Evolutionary conservation across 2,797 vertebrate genomes (phyloP), one percentile per base, ranked within the genome.

Genomic region (Xenops minutus): DNA sequence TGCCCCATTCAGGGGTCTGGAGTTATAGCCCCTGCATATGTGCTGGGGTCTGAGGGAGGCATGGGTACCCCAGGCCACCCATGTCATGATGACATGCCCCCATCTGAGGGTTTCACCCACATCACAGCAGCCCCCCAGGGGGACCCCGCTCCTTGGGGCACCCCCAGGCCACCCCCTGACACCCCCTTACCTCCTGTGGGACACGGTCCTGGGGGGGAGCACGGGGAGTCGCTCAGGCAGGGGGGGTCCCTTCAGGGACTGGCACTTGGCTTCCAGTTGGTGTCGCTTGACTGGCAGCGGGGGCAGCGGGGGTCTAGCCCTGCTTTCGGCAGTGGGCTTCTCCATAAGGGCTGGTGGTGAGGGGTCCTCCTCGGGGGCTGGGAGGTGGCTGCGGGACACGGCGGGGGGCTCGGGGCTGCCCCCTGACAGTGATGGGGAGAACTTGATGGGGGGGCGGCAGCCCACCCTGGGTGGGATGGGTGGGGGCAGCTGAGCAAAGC

Each of bases 391-490:
- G 77, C 24, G 41, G 76, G 78, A 27, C 0, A 0, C 24, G 5
- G 30, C 2, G 8, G 1, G 27, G 1, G 8, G 9, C 13, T 79
- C 48, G 0, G 62, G 6, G 29, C 29, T 29, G 27, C 66, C 18
- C 20, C 49, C 51, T 0, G 0, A 32, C 8, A 41, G 75, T 26
- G 34, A 39, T 2, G 77, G 7, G 12, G 98, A 98, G 62, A 99
- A 99, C 55, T 97, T 98, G 51, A 98, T 63, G 0, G 99, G 99
- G 1, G 99, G 99, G 4, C 97, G 97, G 87, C 98, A 98, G 30
- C 97, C 98, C 88, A 98, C 98, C 43, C 99, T 97, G 10, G 99
- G 99, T 0, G 99, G 99, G 21, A 99, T 98, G 9, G 99, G 99
- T 0, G 99, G 99, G 4, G 95, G 93, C 14, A 87, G 34, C 39